Percentiles rank a stretch among this genome's conserved stretches.
Conservation (phyloP, 2,797 vertebrate species). For the Coregonus suidteri region DNA sequence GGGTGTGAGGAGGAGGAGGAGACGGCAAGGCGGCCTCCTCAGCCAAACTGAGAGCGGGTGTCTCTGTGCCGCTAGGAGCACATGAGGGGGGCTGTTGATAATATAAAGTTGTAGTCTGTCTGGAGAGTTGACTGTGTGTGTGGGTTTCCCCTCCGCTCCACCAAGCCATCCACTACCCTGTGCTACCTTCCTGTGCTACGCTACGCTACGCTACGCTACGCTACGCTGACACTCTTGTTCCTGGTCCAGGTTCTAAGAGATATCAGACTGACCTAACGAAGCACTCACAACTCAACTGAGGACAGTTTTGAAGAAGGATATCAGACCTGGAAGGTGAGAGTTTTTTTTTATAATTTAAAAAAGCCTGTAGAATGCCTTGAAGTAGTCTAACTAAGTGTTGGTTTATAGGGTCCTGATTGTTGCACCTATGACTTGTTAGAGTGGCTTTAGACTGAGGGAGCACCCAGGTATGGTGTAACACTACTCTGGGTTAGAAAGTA, state of each 20-base stretch:
- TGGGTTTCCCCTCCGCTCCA: background rate
- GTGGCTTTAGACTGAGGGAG: background rate
- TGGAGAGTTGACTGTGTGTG: background rate
- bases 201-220: no score
- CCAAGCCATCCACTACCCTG: background rate
- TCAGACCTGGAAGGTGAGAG: background rate
- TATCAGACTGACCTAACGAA: background rate
- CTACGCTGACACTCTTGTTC: background rate
- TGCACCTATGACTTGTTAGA: no score
- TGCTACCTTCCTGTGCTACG: no score
- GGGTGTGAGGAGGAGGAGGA: no score
- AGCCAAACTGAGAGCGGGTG: conserved; percentile 27
- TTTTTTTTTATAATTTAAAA: background rate
- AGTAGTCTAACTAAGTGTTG: background rate
- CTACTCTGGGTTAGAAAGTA: background rate
- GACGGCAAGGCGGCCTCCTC: conserved; percentile 35
- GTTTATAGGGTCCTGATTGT: background rate
- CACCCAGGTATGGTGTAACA: background rate
- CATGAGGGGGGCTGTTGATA: background rate
- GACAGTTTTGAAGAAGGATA: background rate
- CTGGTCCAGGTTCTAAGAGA: background rate
- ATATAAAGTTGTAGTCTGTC: conserved; percentile 10
- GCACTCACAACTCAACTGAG: background rate
- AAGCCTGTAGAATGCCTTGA: no score
- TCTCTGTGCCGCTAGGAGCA: conserved; percentile 8